Evolutionary conservation across 2,113 vertebrate genomes (phyloP).

Genomic region (Nothoprocta perdicaria): DNA sequence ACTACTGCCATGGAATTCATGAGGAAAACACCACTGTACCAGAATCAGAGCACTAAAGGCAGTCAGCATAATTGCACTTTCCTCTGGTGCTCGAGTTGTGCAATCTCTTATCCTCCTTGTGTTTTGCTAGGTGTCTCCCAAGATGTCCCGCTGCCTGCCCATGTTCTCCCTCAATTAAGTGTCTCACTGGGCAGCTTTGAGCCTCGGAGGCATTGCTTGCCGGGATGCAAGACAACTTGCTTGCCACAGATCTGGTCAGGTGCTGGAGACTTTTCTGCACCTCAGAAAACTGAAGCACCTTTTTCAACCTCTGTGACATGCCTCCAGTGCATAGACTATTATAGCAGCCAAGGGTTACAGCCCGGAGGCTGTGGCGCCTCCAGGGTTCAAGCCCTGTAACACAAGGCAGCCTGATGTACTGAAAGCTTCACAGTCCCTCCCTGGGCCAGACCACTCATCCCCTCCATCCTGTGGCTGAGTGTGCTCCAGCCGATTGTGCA

Average conservation of each 20-base stretch:
- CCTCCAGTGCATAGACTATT: neutral
- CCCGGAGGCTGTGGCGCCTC: neutral
- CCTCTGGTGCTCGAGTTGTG: accelerated
- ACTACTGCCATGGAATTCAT: accelerated
- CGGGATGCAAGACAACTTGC: neutral
- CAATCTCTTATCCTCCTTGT: neutral
- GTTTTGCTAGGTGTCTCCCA: accelerated
- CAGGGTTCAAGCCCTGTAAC: neutral
- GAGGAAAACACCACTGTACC: neutral
- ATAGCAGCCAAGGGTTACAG: neutral
- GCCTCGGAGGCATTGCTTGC: neutral
- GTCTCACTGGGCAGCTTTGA: neutral
- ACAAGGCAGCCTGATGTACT: neutral
- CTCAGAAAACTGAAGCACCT: neutral
- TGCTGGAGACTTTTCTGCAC: neutral
- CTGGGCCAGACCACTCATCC: neutral
- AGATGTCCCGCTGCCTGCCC: neutral
- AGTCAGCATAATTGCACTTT: neutral
- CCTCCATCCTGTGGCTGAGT: accelerated
- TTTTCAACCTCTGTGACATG: neutral
- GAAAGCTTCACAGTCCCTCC: neutral
- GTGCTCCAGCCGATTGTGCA: neutral
- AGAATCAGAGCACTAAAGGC: neutral
- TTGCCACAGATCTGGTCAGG: accelerated
- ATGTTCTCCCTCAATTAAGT: accelerated